Conservation (phyloP, 2,888 invertebrate species). For the Lycocerus yunnanus region DNA sequence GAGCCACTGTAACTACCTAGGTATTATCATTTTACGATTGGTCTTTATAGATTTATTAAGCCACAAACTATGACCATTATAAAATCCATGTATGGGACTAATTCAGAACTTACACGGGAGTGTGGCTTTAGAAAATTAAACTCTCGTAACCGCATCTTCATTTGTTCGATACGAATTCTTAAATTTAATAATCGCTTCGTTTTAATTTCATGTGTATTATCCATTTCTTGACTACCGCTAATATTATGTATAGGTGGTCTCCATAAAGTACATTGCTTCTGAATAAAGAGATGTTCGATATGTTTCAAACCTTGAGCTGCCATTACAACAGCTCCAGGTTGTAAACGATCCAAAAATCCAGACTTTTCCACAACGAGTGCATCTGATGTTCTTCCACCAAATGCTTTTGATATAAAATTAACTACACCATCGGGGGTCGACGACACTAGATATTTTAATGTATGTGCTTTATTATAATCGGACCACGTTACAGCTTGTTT, state of each 20-base stretch:
- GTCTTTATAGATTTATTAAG: too few relatives aligned
- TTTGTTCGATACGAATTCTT: neutral
- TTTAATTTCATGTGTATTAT: neutral
- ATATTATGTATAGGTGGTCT: conserved; percentile 21
- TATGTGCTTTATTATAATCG: conserved; percentile 40
- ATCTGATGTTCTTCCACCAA: conserved; percentile 3
- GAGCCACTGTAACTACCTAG: too few relatives aligned
- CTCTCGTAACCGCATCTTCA: neutral
- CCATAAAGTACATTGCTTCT: conserved; percentile 14
- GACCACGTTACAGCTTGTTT: conserved; percentile 48
- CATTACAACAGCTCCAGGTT: conserved; percentile 5
- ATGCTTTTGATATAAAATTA: conserved; percentile 3
- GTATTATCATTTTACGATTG: too few relatives aligned
- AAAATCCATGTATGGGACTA: neutral
- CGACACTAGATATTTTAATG: conserved; percentile 37
- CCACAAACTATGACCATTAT: too few relatives aligned
- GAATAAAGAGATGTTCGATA: conserved; percentile 6
- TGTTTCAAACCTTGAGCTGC: conserved; percentile 26
- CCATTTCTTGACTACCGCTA: neutral
- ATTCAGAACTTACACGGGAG: neutral
- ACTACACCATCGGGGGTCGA: conserved; percentile 35
- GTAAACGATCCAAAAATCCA: conserved; percentile 20
- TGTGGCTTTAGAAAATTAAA: neutral
- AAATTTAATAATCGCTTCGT: neutral
- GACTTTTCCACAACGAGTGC: conserved; percentile 23